A percentile compares a stretch with the other conserved stretches of the same genome.
Evolutionary conservation across 2,113 vertebrate genomes (phyloP).

Genomic region (Hyla sarda): DNA sequence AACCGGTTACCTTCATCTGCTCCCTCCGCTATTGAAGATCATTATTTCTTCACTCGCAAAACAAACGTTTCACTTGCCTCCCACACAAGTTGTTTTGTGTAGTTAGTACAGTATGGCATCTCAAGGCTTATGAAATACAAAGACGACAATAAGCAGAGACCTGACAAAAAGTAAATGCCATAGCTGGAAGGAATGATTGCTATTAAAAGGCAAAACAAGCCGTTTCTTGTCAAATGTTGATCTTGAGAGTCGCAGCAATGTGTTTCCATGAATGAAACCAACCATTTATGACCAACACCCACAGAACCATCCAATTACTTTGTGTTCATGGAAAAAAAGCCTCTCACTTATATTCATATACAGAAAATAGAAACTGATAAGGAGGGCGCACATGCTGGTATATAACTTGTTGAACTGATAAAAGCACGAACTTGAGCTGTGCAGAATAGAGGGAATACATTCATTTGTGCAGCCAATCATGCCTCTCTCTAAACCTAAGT

Average conservation of each 20-base stretch:
- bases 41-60: constrained; percentile 39
- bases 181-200: constrained; percentile 59
- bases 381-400: not conserved
- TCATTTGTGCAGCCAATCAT: not conserved
- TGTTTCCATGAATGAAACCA: constrained; percentile 53
- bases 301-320: not conserved
- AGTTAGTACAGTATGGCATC: constrained; percentile 48
- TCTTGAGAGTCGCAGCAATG: constrained; percentile 43
- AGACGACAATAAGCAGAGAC: constrained; percentile 54
- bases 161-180: constrained; percentile 53
- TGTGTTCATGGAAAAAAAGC: constrained; percentile 11
- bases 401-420: not conserved
- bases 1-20: constrained; percentile 15
- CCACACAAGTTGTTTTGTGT: constrained; percentile 58
- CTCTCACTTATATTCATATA: not conserved
- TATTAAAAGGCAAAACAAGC: constrained; percentile 54
- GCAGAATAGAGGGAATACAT: not conserved
- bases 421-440: constrained; percentile 5
- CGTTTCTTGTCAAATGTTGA: constrained; percentile 58
- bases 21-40: constrained; percentile 19
- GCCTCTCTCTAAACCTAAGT: not conserved
- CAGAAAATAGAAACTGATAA: not conserved
- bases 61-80: constrained; percentile 46
- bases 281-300: constrained; percentile 48
- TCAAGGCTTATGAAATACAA: constrained; percentile 51